A percentile compares a stretch with the other conserved stretches of the same genome.
These are phyloP conservation scores for Siniperca undulata DNA, from an alignment of 2,797 vertebrate species.

Conservation along the genomic window DNA sequence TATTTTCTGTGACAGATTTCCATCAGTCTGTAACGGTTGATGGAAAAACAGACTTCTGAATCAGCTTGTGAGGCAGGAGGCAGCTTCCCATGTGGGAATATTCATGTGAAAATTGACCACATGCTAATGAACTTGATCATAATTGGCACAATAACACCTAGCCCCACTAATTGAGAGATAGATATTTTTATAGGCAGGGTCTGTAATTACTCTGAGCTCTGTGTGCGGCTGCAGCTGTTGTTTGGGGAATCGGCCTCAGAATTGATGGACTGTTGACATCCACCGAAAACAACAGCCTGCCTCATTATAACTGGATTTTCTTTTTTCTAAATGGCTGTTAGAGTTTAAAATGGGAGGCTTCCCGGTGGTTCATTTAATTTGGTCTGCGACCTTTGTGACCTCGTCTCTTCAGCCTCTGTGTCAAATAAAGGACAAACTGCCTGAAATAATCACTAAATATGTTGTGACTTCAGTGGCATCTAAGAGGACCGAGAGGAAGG, in stretches of 20 bases:
- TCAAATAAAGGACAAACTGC: background rate
- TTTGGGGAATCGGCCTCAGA: conserved; percentile 5
- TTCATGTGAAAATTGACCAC: background rate
- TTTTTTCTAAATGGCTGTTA: background rate
- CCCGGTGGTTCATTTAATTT: background rate
- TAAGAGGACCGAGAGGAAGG: background rate
- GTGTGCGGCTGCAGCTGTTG: conserved; percentile 39
- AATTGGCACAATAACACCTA: background rate
- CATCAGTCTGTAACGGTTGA: background rate
- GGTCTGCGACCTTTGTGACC: background rate
- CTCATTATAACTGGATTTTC: conserved; percentile 32
- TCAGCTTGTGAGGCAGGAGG: background rate
- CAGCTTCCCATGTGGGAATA: background rate
- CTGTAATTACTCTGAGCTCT: conserved; percentile 25
- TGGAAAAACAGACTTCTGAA: background rate
- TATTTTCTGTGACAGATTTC: background rate
- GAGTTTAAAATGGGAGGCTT: background rate
- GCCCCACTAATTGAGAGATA: conserved; percentile 9
- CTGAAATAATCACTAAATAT: background rate
- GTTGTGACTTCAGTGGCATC: background rate
- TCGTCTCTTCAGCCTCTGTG: background rate
- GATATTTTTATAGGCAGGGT: conserved; percentile 11
- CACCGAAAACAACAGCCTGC: conserved; percentile 14
- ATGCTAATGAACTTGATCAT: conserved; percentile 25
- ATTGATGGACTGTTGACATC: conserved; percentile 31